Evolutionary conservation across 2,113 vertebrate genomes (phyloP).

Genomic region (Dipodomys ordii): DNA sequence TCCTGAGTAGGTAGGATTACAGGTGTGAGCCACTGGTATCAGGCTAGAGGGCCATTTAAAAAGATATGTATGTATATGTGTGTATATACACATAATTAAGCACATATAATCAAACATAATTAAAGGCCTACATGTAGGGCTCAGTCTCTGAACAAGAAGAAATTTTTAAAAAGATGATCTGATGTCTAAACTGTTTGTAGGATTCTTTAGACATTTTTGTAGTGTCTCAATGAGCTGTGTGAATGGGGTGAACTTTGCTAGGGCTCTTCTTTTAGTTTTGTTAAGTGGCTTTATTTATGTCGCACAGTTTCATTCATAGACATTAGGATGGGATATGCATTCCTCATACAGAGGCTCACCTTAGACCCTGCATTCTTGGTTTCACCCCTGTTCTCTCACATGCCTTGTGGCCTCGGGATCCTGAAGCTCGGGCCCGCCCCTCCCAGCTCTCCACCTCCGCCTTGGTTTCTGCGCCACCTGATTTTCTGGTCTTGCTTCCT

Average conservation of each 20-base stretch:
- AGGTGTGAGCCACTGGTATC: too few relatives aligned
- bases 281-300: background rate
- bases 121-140: background rate
- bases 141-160: constrained; percentile 12
- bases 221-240: background rate
- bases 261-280: background rate
- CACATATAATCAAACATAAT: background rate
- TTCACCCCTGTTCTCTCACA: background rate
- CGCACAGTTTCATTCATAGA: background rate
- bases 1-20: too few relatives aligned
- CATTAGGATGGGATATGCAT: background rate
- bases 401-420: background rate
- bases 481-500: background rate
- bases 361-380: background rate
- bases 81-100: background rate
- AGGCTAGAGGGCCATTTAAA: too few relatives aligned
- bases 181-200: background rate
- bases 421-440: too few relatives aligned
- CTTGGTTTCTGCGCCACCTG: background rate
- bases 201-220: constrained; percentile 31
- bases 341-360: background rate
- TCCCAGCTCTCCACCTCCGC: background rate
- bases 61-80: too few relatives aligned
- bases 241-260: background rate
- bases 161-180: constrained; percentile 18